phyloP scores from a whole-genome alignment of 2,888 invertebrate genomes.

The Germaria angustata region DNA sequence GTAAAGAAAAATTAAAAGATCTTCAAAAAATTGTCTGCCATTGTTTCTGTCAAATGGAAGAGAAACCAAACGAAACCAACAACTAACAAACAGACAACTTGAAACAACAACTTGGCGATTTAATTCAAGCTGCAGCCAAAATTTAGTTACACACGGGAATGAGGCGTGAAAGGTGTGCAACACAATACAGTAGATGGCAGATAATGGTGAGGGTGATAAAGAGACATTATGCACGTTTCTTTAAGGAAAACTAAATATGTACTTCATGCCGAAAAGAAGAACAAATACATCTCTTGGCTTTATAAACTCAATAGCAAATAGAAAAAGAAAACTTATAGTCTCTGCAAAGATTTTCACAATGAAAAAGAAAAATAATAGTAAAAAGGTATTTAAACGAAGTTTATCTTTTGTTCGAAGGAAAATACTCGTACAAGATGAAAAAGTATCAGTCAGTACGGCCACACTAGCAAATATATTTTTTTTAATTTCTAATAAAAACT shows the following conservation, averaged over 20 bases:
- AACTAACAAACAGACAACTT: constrained; percentile 17
- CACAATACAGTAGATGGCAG: constrained; percentile 19
- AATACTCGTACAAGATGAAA: constrained; percentile 14
- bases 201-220: constrained; percentile 68
- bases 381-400: constrained; percentile 26
- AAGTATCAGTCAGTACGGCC: background rate
- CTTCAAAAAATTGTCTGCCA: constrained; percentile 41
- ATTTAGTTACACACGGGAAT: background rate
- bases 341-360: constrained; percentile 42
- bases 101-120: background rate
- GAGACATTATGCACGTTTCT: constrained; percentile 62
- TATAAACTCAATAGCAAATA: background rate
- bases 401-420: constrained; percentile 11
- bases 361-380: background rate
- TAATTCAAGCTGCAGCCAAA: background rate
- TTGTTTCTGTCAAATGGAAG: constrained; percentile 8
- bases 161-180: background rate
- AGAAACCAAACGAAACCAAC: background rate
- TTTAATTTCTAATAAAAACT: no score
- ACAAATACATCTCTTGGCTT: background rate
- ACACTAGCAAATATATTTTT: constrained; percentile 9
- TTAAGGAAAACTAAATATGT: constrained; percentile 36
- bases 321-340: constrained; percentile 40
- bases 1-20: background rate
- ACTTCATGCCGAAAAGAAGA: constrained; percentile 30